These are phyloP conservation scores for Tapirus indicus DNA, from an alignment of 2,797 vertebrate species.

Conservation along the genomic window DNA sequence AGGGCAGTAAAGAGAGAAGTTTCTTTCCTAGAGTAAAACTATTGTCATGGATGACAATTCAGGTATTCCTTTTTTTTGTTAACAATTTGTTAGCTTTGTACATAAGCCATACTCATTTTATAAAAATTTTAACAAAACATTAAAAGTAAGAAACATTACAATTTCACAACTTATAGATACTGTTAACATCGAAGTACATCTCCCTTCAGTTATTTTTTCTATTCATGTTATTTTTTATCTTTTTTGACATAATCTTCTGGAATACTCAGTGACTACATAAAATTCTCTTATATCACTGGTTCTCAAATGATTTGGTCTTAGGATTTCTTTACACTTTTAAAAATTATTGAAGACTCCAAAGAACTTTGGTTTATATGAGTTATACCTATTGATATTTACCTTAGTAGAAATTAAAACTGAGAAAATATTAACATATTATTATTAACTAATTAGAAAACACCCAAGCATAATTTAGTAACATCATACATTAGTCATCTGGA, in stretches of 20 bases:
- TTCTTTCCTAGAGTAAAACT: background rate
- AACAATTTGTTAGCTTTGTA: background rate
- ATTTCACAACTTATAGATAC: background rate
- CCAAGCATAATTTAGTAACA: background rate
- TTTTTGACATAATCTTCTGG: background rate
- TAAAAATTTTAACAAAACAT: background rate
- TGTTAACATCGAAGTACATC: background rate
- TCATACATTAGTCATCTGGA: background rate
- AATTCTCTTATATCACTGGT: background rate
- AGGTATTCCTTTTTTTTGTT: background rate
- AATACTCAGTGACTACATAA: background rate
- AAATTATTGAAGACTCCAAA: background rate
- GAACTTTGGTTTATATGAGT: background rate
- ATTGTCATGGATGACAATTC: background rate
- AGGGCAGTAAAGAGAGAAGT: background rate
- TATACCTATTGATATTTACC: background rate
- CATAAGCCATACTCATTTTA: background rate
- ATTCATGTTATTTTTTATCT: background rate
- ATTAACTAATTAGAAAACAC: background rate
- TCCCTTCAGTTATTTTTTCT: background rate
- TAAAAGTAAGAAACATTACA: background rate
- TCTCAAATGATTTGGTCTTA: background rate
- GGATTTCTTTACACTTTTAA: background rate
- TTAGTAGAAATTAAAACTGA: slow-evolving; percentile 18
- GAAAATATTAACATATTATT: background rate